Evolutionary conservation across 2,888 invertebrate species (phyloP), one percentile per base, ranked within the genome.

Genomic region (Bursaphelenchus okinawaensis): DNA sequence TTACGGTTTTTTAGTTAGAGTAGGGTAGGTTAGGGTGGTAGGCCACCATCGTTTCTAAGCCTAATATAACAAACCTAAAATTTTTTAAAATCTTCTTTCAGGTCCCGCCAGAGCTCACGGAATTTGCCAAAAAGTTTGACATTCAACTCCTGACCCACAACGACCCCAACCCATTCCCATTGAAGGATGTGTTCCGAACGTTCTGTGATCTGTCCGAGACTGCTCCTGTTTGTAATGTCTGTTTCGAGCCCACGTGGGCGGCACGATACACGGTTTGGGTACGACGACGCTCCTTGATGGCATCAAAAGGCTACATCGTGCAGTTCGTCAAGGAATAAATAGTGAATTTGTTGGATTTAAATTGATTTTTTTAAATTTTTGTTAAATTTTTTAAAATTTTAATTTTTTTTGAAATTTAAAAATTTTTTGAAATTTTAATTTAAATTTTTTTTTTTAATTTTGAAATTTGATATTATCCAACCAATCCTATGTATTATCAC

Each of bases 111-210:
- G 88, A 90, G 1, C 86, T 96, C 72, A 90, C 91, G 83, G 88
- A 89, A 71, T 96, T 91, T 85, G 92, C 95, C 69, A 90, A 90
- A 76, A 89, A 90, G 72, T 89, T 93, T 78, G 91, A 92, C 79
- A 90, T 98, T 68, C 93, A 93, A 83, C 85, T 98, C 50, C 86
- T 96, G 24, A 96, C 95, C 0, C 96, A 98, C 83, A 92, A 91
- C 79, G 96, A 98, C 84, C 92, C 93, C 0, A 88, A 88, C 16
- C 78, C 81, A n/a, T 83, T 82, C 64, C 80, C 78, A 27, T 66
- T 74, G 7, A 71, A 69, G 24, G 75, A 78, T 31, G 76, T 76
- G 23, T 78, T 79, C 66, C 65, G 70, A 22, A 66, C 70, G 7
- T 75, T 78, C 63, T 77, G 77, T 66, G 67, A 68, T 22, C 69